Evolutionary conservation across 2,113 vertebrate genomes (phyloP).

Genomic region (Cebidichthys violaceus): DNA sequence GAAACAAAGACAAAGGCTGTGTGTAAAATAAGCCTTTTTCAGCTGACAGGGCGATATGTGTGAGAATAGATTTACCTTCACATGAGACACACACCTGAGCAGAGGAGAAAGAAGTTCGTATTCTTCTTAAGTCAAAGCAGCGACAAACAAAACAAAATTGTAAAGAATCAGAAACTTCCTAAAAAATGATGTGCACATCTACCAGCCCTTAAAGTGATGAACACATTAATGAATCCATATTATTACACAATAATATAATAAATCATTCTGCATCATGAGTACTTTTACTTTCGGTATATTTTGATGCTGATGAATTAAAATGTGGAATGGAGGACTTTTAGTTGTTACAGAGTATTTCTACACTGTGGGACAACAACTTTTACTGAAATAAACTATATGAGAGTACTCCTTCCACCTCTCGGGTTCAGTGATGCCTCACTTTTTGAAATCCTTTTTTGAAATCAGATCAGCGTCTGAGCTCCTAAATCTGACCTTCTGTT

Average conservation of each 20-base stretch:
- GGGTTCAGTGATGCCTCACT: too few relatives aligned
- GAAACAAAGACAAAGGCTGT: not conserved
- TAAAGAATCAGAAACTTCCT: too few relatives aligned
- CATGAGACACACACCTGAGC: not conserved
- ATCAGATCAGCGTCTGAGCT: not conserved
- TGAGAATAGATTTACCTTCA: constrained; percentile 70
- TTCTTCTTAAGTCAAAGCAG: too few relatives aligned
- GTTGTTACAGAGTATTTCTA: too few relatives aligned
- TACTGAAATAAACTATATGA: too few relatives aligned
- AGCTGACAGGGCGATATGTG: constrained; percentile 74
- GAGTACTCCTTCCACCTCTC: too few relatives aligned
- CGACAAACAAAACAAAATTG: too few relatives aligned
- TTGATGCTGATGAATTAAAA: not conserved
- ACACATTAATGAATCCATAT: not conserved
- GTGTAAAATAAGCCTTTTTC: not conserved
- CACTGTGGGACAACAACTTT: too few relatives aligned
- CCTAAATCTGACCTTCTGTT: not conserved
- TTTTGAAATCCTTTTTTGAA: too few relatives aligned
- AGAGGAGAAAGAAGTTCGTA: not conserved
- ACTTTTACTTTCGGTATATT: not conserved
- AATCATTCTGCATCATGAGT: not conserved
- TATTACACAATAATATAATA: not conserved
- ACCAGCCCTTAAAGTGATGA: not conserved
- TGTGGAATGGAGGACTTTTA: too few relatives aligned
- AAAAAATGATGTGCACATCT: not conserved